A percentile compares a stretch with the other conserved stretches of the same genome.
These are phyloP conservation scores for Gallinago nigripennis DNA, from an alignment of 2,797 vertebrate species.

Conservation along the genomic window DNA sequence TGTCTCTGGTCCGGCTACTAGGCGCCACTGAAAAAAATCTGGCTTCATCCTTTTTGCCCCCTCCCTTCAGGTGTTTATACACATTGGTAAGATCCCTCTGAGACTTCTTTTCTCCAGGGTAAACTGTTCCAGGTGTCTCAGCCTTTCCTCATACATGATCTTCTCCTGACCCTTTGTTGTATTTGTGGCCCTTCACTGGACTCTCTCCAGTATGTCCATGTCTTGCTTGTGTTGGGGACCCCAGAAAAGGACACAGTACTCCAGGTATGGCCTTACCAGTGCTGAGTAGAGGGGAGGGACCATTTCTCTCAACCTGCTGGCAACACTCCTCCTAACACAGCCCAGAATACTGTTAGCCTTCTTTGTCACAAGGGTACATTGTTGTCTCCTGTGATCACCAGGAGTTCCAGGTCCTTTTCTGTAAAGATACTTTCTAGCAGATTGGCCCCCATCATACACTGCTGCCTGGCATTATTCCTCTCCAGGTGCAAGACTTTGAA, in stretches of 20 bases:
- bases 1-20: background rate
- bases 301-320: background rate
- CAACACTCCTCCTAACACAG: background rate
- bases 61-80: background rate
- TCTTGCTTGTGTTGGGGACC: background rate
- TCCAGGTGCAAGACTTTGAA: background rate
- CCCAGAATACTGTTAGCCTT: background rate
- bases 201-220: background rate
- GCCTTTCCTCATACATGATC: background rate
- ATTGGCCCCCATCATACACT: rapidly evolving
- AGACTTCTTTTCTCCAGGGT: background rate
- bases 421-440: background rate
- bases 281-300: background rate
- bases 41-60: background rate
- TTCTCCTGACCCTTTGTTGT: background rate
- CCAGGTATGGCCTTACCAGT: too few relatives aligned
- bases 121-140: background rate
- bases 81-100: background rate
- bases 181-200: background rate
- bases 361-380: background rate
- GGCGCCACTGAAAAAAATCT: background rate
- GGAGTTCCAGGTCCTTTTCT: background rate
- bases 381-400: background rate
- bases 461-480: background rate
- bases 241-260: background rate